Percentiles rank a stretch among this genome's conserved stretches.
phyloP scores from a whole-genome alignment of 37 sponge, comb jelly and placozoan species.

The Aphrocallistes beatrix region DNA sequence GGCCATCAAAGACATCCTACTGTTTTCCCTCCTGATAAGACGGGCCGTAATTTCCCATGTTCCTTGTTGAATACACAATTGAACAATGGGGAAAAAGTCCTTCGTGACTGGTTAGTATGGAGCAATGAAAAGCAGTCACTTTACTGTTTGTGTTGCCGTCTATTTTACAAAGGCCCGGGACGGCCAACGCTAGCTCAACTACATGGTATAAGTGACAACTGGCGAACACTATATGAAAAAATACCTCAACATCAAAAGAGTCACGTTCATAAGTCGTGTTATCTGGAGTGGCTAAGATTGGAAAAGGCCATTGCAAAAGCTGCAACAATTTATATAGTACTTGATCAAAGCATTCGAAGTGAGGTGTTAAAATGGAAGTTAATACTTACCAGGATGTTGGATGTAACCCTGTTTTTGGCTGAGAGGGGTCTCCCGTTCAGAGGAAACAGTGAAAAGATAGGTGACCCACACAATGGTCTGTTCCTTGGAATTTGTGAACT shows the following conservation, averaged over 20 bases:
- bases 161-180: constrained; percentile 16
- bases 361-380: constrained; percentile 12
- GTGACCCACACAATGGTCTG: constrained; percentile 20
- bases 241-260: constrained; percentile 8
- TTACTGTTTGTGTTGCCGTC: constrained; percentile 10
- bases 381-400: constrained; percentile 16
- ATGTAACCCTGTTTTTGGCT: constrained; percentile 13
- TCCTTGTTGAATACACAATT: neutral
- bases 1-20: too few species aligned
- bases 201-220: constrained; percentile 8
- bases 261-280: neutral
- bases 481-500: constrained; percentile 20
- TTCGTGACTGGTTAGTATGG: neutral
- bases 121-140: constrained; percentile 15
- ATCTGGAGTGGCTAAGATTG: neutral
- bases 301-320: constrained; percentile 2
- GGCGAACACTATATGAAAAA: neutral
- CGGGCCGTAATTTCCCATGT: neutral
- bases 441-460: constrained; percentile 3
- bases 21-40: neutral
- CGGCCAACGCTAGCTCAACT: neutral
- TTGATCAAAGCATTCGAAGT: constrained; percentile 5
- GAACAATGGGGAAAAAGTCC: neutral
- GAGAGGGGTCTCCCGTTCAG: constrained; percentile 12
- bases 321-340: constrained; percentile 16